Base-by-base conservation (phyloP, 2,113 vertebrate genomes). In the Prinia subflava region DNA sequence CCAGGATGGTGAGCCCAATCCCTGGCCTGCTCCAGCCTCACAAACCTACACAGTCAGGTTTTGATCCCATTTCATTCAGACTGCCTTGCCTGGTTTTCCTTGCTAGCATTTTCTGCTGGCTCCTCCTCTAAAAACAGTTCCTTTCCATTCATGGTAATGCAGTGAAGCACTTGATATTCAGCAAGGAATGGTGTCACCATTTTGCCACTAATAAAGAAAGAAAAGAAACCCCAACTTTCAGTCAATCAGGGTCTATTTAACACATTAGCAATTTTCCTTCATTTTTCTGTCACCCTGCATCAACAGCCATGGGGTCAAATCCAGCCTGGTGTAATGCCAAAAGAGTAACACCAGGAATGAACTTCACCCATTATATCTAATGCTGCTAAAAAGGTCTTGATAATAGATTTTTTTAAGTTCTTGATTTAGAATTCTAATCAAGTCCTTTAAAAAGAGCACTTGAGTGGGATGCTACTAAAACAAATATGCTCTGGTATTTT, bases 371-470 rank as follows among this genome's bases (percentile, higher is more conserved):
- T 95, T 92, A 76, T 62, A 57, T 77, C 44, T 83, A 87, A 78
- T 80, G 70, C 68, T 90, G 60, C 76, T 79, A 95, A 65, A 95
- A 95, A 96, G 56, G 89, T 76, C 93, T 96, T 3, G 3, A 93
- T 92, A 94, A 97, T 88, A 96, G 76, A 87, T 90, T 90, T 89
- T 89, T 94, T 89, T 46, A 78, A 95, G 83, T 71, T 94, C n/a
- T 27, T 94, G 63, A 93, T 91, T 93, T 73, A 55, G 94, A 97
- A 89, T 93, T 91, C 91, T 74, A 94, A 94, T 92, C 77, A 82
- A 94, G 88, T 73, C 74, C 77, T 95, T 91, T 95, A 67, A 74
- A 83, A 94, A 90, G 94, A 94, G 82, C 68, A 78, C 53, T 35
- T 56, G 88, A 95, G 88, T 79, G 69, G 84, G 91, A 94, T 87